These are phyloP conservation scores for Ethmia dodecea DNA, from an alignment of 2,888 invertebrate genomes.

Conservation along the genomic window DNA sequence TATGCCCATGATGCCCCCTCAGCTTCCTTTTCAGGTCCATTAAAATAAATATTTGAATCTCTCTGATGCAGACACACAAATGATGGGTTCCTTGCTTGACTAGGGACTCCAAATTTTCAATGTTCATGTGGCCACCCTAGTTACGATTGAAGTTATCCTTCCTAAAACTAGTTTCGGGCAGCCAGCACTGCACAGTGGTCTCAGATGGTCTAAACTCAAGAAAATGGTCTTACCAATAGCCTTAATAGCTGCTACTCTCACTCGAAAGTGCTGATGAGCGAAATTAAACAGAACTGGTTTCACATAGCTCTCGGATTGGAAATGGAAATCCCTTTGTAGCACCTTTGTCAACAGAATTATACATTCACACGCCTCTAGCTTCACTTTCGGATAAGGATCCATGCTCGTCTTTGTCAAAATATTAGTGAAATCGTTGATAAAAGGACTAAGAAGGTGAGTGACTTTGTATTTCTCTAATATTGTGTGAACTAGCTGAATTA, in stretches of 20 bases:
- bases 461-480: constrained; percentile 81
- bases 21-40: no score
- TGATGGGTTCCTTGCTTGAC: no score
- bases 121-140: no score
- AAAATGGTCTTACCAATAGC: constrained; percentile 84
- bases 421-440: constrained; percentile 85
- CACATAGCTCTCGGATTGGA: constrained; percentile 84
- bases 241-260: constrained; percentile 84
- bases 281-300: constrained; percentile 85
- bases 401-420: constrained; percentile 84
- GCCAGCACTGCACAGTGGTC: no score
- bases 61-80: no score
- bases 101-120: no score
- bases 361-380: constrained; percentile 86
- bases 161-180: no score
- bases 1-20: no score
- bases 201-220: no score
- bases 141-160: no score
- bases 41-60: no score
- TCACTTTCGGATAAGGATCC: constrained; percentile 89
- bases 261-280: constrained; percentile 89
- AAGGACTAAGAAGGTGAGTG: constrained; percentile 78
- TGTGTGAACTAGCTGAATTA: constrained; percentile 80
- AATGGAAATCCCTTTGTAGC: constrained; percentile 83
- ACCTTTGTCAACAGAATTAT: constrained; percentile 81